These are phyloP conservation scores for Erpobdella octoculata DNA, from an alignment of 2,888 invertebrate species.

Conservation along the genomic window DNA sequence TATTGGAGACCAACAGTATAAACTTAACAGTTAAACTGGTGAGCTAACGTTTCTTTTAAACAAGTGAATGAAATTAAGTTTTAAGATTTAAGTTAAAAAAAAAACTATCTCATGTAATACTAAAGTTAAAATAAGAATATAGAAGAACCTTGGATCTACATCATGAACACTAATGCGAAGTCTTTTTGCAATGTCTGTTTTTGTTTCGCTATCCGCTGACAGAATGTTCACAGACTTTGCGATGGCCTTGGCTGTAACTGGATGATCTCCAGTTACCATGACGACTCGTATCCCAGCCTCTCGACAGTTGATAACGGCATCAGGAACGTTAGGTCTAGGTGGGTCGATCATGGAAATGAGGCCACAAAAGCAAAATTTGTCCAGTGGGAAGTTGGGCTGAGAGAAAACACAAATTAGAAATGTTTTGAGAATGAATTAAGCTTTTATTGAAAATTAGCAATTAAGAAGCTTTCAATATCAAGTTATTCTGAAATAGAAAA, in stretches of 20 bases:
- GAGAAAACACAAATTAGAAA: too few relatives aligned
- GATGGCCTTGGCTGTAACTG: slow-evolving; percentile 57
- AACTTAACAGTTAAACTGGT: too few relatives aligned
- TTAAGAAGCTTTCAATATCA: too few relatives aligned
- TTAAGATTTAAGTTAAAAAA: too few relatives aligned
- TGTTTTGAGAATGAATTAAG: too few relatives aligned
- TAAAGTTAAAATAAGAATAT: too few relatives aligned
- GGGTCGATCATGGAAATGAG: slow-evolving; percentile 27
- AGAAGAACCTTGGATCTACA: slow-evolving; percentile 48
- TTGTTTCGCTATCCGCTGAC: slow-evolving; percentile 54
- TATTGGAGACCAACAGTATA: not conserved
- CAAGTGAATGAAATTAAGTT: too few relatives aligned
- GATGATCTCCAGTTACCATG: slow-evolving; percentile 58
- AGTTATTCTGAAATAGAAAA: too few relatives aligned
- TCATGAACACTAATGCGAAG: slow-evolving; percentile 51
- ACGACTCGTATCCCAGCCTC: slow-evolving; percentile 67
- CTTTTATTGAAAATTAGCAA: too few relatives aligned
- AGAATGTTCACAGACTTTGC: slow-evolving; percentile 57
- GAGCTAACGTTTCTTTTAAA: too few relatives aligned
- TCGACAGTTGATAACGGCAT: slow-evolving; percentile 22
- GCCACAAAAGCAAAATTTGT: slow-evolving; percentile 49
- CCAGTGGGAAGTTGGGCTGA: slow-evolving; percentile 69
- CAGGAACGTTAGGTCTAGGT: slow-evolving; percentile 16
- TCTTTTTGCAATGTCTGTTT: slow-evolving; percentile 72
- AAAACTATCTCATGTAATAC: too few relatives aligned